Evolutionary conservation across 2,888 invertebrate genomes (phyloP), one percentile per base, ranked within the genome.

Genomic region (Dasypogon diadema): DNA sequence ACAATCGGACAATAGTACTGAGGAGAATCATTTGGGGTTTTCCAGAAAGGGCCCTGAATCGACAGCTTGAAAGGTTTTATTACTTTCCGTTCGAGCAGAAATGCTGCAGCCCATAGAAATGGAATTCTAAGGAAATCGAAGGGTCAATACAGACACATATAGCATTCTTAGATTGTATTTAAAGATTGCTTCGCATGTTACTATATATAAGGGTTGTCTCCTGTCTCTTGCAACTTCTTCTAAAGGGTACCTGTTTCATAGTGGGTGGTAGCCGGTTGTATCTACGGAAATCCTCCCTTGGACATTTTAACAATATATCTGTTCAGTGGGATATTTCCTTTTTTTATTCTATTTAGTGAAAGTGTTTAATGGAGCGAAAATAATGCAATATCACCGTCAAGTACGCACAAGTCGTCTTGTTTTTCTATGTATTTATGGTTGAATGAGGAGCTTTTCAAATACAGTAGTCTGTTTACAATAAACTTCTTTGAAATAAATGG

Each of bases 371-470:
- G 58, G 58, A 26, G 16, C 34, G 10, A 30, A 58, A 58, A 34
- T 58, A 58, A 58, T 58, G 58, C 18, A 58, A 58, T 58, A 26
- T 58, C 30, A 30, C 30, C 26, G 58, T 34, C 16, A 58, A 6
- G 58, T 14, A 58, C n/a, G n/a, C n/a, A n/a, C n/a, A 26, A 18
- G 34, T 58, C 18, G 58, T 26, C 34, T 58, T n/a, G n/a, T n/a
- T n/a, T n/a, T n/a, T n/a, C n/a, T n/a, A n/a, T n/a, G 10, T 6
- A 30, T 30, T 30, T 30, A 5, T 30, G 1, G 10, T 30, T 10
- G 34, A 30, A 30, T 30, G 10, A 30, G 34, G 10, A 30, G 34
- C 0, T 30, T 30, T 30, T 30, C 30, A 30, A 30, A n/a, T n/a
- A n/a, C n/a, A n/a, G n/a, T n/a, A n/a, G n/a, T n/a, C n/a, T n/a